These are phyloP conservation scores for Anagyrus pseudococci DNA, from an alignment of 2,888 invertebrate genomes.

Conservation along the genomic window DNA sequence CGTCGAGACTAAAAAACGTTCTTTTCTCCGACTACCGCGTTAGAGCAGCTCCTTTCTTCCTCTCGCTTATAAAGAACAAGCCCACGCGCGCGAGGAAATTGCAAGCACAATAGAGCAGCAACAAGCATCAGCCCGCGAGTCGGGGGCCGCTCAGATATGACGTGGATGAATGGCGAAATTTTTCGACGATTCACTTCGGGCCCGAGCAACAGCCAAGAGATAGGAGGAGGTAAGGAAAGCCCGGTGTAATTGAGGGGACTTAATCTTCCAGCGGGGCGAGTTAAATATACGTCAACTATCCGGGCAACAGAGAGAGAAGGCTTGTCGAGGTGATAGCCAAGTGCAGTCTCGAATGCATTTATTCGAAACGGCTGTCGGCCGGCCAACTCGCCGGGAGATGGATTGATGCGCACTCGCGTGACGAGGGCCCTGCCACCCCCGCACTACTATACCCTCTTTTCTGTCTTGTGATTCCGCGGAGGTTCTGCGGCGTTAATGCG, in stretches of 20 bases:
- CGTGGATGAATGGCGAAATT: slow-evolving; percentile 41
- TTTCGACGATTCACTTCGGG: slow-evolving; percentile 48
- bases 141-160: slow-evolving; percentile 27
- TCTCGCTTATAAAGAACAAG: no score
- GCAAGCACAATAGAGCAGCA: no score
- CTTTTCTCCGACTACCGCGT: no score
- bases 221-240: no score
- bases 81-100: no score
- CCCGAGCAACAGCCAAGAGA: no score
- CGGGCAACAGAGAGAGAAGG: slow-evolving; percentile 34
- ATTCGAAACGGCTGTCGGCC: slow-evolving; percentile 57
- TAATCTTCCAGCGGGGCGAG: no score
- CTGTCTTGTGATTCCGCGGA: slow-evolving; percentile 37
- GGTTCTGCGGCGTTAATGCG: slow-evolving; percentile 42
- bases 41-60: no score
- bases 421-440: slow-evolving; percentile 35
- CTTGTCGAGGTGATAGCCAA: slow-evolving; percentile 38
- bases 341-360: slow-evolving; percentile 53
- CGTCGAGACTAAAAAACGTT: no score
- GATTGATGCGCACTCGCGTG: slow-evolving; percentile 58
- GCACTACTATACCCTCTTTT: slow-evolving; percentile 32
- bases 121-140: no score
- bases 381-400: slow-evolving; percentile 52
- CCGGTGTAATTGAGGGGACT: no score
- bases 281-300: slow-evolving; percentile 44